These are phyloP conservation scores for Drosophila jambulina DNA, from an alignment of 1,140 invertebrate species.

Conservation along the genomic window DNA sequence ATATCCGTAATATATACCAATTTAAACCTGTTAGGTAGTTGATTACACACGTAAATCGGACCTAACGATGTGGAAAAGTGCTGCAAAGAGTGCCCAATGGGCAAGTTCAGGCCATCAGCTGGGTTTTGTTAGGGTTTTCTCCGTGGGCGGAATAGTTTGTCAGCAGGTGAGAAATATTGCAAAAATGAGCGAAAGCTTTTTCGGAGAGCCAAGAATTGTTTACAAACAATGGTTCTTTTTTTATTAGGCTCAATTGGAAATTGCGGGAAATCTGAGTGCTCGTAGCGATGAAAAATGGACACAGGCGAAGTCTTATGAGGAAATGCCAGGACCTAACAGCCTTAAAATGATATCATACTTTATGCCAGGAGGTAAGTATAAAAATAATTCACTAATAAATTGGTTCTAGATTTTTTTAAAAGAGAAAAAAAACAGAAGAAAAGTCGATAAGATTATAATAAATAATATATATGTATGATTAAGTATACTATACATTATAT, in stretches of 20 bases:
- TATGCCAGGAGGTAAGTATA: constrained; percentile 65
- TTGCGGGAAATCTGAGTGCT: constrained; percentile 32
- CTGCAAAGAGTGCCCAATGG: neutral
- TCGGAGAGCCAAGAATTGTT: constrained; percentile 38
- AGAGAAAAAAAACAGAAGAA: neutral
- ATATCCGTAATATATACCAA: constrained; percentile 1
- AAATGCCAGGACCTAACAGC: constrained; percentile 60
- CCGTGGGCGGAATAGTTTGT: constrained; percentile 14
- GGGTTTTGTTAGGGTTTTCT: constrained; percentile 29
- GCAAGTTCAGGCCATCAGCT: constrained; percentile 37
- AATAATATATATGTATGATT: too few species aligned
- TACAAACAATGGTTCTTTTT: constrained; percentile 56
- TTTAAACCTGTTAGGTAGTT: constrained; percentile 1
- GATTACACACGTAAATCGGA: neutral
- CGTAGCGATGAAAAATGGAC: constrained; percentile 66
- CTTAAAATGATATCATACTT: constrained; percentile 54
- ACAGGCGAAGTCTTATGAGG: constrained; percentile 52
- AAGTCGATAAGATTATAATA: neutral
- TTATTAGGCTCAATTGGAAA: constrained; percentile 38
- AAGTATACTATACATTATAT: neutral
- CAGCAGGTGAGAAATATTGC: constrained; percentile 57
- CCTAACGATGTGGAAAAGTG: constrained; percentile 41
- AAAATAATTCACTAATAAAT: too few species aligned
- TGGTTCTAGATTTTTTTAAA: too few species aligned
- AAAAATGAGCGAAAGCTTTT: constrained; percentile 24